Percentiles rank a stretch among this genome's conserved stretches.
These are phyloP conservation scores for Pissodes strobi DNA, from an alignment of 1,140 invertebrate genomes.

Conservation along the genomic window DNA sequence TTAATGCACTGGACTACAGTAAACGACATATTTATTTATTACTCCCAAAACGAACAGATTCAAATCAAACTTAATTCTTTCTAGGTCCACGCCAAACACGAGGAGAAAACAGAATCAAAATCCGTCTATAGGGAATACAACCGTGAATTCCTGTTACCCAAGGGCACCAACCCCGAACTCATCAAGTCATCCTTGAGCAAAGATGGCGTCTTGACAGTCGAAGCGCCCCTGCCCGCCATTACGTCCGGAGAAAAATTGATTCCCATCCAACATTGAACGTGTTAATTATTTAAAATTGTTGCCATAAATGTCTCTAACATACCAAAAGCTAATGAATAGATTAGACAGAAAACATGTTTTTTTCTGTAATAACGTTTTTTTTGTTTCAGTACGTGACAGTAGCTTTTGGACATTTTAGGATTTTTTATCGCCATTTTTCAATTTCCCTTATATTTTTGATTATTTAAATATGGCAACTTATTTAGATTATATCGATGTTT, in stretches of 20 bases:
- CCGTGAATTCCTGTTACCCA: slow-evolving; percentile 90
- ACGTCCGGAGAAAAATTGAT: slow-evolving; percentile 74
- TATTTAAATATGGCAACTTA: too few species aligned
- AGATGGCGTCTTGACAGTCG: slow-evolving; percentile 91
- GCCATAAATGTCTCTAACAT: too few species aligned
- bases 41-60: background rate
- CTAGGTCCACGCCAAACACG: slow-evolving; percentile 94
- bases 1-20: background rate
- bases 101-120: slow-evolving; percentile 92
- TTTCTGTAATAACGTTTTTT: too few species aligned
- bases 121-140: slow-evolving; percentile 96
- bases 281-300: slow-evolving; percentile 26
- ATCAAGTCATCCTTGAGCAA: slow-evolving; percentile 90
- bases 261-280: slow-evolving; percentile 72
- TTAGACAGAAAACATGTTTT: too few species aligned
- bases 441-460: too few species aligned
- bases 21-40: background rate
- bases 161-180: slow-evolving; percentile 89
- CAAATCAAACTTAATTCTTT: too few species aligned
- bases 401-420: too few species aligned
- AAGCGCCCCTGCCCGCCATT: slow-evolving; percentile 85
- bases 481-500: too few species aligned
- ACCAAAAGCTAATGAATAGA: too few species aligned
- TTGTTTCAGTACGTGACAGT: too few species aligned
- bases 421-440: too few species aligned